Evolutionary conservation across 1,140 invertebrate genomes (phyloP).

Genomic region (Procambarus virginalis): DNA sequence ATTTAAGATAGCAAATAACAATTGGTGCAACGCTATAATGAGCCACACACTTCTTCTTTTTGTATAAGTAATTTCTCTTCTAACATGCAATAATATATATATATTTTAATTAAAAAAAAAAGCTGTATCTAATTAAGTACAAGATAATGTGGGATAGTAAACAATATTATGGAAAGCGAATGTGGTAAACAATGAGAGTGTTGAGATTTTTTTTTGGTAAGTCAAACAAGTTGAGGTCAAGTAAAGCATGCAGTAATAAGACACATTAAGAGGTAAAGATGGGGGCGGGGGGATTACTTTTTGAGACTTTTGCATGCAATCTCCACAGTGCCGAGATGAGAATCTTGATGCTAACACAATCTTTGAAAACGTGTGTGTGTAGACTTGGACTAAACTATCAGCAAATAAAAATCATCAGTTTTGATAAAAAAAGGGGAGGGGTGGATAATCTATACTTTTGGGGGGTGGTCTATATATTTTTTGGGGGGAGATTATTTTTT

Average conservation of each 20-base stretch:
- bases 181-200: conserved; percentile 5
- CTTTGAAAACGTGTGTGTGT: neutral
- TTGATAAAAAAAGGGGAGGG: neutral
- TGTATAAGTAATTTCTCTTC: neutral
- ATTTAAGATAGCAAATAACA: conserved; percentile 37
- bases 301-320: conserved; percentile 12
- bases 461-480: too few relatives aligned
- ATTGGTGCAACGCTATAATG: conserved; percentile 48
- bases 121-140: conserved; percentile 22
- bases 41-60: neutral
- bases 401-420: neutral
- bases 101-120: neutral
- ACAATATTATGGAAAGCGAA: conserved; percentile 15
- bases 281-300: neutral
- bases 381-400: neutral
- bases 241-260: neutral
- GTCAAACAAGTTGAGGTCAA: neutral
- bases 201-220: neutral
- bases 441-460: too few relatives aligned
- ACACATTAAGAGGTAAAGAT: neutral
- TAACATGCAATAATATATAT: neutral
- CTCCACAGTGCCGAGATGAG: conserved; percentile 27
- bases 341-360: neutral
- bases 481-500: too few relatives aligned
- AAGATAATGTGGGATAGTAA: conserved; percentile 17